phyloP scores from a whole-genome alignment of 2,113 vertebrate genomes.

The Epinephelus lanceolatus region DNA sequence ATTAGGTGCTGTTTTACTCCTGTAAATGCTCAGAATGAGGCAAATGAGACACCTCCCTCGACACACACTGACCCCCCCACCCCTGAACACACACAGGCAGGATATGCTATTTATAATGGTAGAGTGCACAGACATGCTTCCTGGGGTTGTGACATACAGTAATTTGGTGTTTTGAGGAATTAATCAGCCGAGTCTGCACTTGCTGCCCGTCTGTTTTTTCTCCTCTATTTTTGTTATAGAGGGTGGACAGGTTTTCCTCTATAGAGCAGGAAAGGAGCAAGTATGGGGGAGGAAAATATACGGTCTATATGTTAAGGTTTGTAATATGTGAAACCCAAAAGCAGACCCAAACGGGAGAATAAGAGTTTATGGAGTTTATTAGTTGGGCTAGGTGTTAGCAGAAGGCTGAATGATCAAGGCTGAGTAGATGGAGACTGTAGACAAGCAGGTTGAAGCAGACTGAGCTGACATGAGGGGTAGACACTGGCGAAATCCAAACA shows the following conservation, averaged over 20 bases:
- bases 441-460: too few species aligned
- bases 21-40: slow-evolving; percentile 12
- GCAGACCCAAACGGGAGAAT: too few species aligned
- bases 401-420: too few species aligned
- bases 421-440: too few species aligned
- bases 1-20: slow-evolving; percentile 12
- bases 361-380: too few species aligned
- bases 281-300: background rate
- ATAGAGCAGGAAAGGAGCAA: background rate
- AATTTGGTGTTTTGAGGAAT: slow-evolving; percentile 2
- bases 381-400: too few species aligned
- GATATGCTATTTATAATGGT: background rate
- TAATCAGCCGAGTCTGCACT: background rate
- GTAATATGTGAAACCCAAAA: too few species aligned
- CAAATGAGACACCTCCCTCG: slow-evolving; percentile 19
- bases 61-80: slow-evolving; percentile 13
- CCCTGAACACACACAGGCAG: slow-evolving; percentile 8
- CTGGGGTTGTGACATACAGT: background rate
- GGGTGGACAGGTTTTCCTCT: slow-evolving; percentile 2
- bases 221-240: background rate
- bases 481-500: too few species aligned
- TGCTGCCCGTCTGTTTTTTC: background rate
- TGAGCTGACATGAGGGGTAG: too few species aligned
- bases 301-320: background rate
- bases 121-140: slow-evolving; percentile 4